A percentile compares a stretch with the other conserved stretches of the same genome.
phyloP scores from a whole-genome alignment of 2,797 vertebrate species.

The Micropoecilia bifurca region DNA sequence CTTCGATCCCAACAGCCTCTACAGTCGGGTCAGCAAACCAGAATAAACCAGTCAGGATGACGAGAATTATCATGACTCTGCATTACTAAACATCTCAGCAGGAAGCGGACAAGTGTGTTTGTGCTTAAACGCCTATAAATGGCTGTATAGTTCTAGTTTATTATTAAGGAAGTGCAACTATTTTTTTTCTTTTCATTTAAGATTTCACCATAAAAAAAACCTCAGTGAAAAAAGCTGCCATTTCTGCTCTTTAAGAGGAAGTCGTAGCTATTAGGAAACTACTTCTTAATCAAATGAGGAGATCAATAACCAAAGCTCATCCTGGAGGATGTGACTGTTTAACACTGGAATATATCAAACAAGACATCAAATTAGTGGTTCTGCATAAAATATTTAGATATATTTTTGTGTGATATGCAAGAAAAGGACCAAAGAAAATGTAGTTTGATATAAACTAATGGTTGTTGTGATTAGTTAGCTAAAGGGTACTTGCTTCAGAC shows the following conservation, averaged over 20 bases:
- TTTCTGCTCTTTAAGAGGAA: background rate
- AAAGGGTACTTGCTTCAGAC: background rate
- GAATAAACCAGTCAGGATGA: constrained; percentile 2
- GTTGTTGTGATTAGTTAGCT: background rate
- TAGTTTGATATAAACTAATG: background rate
- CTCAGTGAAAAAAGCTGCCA: background rate
- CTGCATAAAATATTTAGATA: background rate
- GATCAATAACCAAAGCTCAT: background rate
- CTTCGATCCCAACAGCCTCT: background rate
- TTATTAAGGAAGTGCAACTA: background rate
- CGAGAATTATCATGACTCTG: background rate
- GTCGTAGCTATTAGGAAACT: background rate
- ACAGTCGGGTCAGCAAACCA: background rate
- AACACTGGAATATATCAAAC: background rate
- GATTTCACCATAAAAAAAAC: background rate
- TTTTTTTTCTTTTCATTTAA: background rate
- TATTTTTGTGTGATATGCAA: background rate
- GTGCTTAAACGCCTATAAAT: background rate
- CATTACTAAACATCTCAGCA: background rate
- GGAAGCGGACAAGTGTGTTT: accelerated
- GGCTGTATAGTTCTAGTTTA: background rate
- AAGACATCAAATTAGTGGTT: background rate
- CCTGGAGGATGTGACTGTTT: background rate
- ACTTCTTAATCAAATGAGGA: background rate
- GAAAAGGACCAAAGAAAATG: background rate